Evolutionary conservation across 30 jellyfish, hydroid and myxozoan genomes (phyloP), one percentile per base, ranked within the genome.

Genomic region (Chrysaora quinquecirrha): DNA sequence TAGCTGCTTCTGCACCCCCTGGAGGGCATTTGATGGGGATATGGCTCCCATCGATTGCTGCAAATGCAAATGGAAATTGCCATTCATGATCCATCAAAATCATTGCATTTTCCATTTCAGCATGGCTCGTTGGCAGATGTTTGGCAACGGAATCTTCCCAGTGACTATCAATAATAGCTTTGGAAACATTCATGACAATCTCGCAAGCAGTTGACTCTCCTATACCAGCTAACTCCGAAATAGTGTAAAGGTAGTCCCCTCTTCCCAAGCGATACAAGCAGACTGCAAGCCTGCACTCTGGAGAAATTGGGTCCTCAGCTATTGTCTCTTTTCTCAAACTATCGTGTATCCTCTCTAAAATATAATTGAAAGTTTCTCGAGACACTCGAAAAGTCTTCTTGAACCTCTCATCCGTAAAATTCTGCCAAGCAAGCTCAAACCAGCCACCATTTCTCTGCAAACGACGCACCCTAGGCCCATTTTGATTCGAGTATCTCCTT

Each of bases 11-110:
- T 16, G 19, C 27, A 10, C 92, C 92, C 30, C 92, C 86, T 27
- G 71, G 63, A 20, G 92, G 92, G 79, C 90, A 80, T 32, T 80
- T 80, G 20, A 80, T 80, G 19, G 83, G 90, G 7, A 80, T 25
- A 54, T 80, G 92, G 84, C 79, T 48, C 33, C 92, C 92, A 66
- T 69, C 81, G 3, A 67, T 65, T 21, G 76, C 84, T n/a, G 73
- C 29, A 47, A 69, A 80, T 4, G 60, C 33, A 48, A 38, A 80
- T 4, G 76, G 91, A 48, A 80, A 80, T 68, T 80, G 91, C 91
- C 91, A 80, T 6, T 6, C 35, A 63, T 80, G 62, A 24, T 67
- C 84, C 62, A 80, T 28, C 12, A 3, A 64, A 25, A 23, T 12
- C 83, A 80, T 80, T 48, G 3, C 16, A 22, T 49, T 34, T 47